Base-by-base conservation (phyloP, 2,113 vertebrate genomes). In the Otus sunia region DNA sequence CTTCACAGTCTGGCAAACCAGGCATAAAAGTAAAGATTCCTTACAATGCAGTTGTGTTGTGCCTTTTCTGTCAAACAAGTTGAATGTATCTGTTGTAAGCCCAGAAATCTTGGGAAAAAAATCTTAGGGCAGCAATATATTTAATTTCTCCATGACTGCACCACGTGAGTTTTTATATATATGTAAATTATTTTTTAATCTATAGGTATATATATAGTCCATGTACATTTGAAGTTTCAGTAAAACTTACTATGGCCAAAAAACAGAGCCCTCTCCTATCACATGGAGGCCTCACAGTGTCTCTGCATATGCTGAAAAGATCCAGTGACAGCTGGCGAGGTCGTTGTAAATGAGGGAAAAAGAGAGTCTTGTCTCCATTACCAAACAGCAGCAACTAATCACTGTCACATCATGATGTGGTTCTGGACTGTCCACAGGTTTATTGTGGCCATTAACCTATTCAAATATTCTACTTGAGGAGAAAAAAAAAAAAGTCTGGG, bases 341-440 rank as follows among this genome's bases (percentile, higher is more conserved):
- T 96, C 92, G 92, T 96, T 90, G 94, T 94, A 97, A 96, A 96
- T 92, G 96, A 93, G 95, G 82, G 96, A 93, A 96, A 97, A 88
- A 97, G 88, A 96, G 96, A 97, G 94, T 96, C 94, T 77, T 95
- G 94, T 97, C 95, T 97, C 96, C 95, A 97, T 96, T 96, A 96
- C 88, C 86, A 95, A 97, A 95, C 3, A 0, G 93, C 82, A 93
- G 85, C 64, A 90, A 96, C 96, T 96, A 96, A 97, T 97, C 96
- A 96, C 55, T 96, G 96, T 96, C 96, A 97, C 93, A 96, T 90
- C 92, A 93, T 74, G 79, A 96, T 95, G 96, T 80, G 90, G 78
- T 77, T 94, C 88, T 90, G 88, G 88, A 95, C 96, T 71, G 95
- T 96, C 95, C 67, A 90, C 90, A 93, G 88, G 94, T 94, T 96